A percentile compares a stretch with the other conserved stretches of the same genome.
Conservation (phyloP, 2,113 vertebrate genomes). For the Macroglossus sobrinus region DNA sequence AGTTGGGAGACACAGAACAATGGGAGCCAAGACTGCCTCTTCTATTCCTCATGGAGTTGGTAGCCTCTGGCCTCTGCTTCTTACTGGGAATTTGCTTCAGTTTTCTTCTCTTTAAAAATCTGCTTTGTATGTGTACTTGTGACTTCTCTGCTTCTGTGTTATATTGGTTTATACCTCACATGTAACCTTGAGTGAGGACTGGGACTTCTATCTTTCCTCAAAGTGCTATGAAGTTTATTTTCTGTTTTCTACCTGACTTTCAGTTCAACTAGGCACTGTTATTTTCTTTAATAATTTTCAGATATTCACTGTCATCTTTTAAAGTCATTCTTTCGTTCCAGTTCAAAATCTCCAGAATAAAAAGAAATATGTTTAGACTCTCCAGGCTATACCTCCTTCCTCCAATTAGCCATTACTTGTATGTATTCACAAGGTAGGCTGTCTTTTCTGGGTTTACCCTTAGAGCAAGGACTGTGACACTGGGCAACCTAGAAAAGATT, state of each 20-base stretch:
- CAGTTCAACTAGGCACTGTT: neutral
- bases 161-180: neutral
- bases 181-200: neutral
- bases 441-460: neutral
- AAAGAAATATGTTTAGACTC: neutral
- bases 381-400: neutral
- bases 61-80: neutral
- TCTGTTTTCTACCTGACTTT: neutral
- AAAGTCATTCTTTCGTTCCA: neutral
- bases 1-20: neutral
- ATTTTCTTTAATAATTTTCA: neutral
- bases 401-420: neutral
- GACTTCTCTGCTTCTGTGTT: neutral
- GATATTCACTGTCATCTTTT: neutral
- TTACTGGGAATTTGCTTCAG: neutral
- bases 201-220: neutral
- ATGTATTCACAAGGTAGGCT: neutral
- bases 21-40: neutral
- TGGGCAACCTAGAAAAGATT: neutral
- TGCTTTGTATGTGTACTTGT: neutral
- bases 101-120: neutral
- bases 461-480: neutral
- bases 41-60: neutral
- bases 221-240: neutral
- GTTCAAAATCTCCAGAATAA: neutral